These are phyloP conservation scores for Protobothrops flavoviridis DNA, from an alignment of 2,113 vertebrate genomes.

Conservation along the genomic window DNA sequence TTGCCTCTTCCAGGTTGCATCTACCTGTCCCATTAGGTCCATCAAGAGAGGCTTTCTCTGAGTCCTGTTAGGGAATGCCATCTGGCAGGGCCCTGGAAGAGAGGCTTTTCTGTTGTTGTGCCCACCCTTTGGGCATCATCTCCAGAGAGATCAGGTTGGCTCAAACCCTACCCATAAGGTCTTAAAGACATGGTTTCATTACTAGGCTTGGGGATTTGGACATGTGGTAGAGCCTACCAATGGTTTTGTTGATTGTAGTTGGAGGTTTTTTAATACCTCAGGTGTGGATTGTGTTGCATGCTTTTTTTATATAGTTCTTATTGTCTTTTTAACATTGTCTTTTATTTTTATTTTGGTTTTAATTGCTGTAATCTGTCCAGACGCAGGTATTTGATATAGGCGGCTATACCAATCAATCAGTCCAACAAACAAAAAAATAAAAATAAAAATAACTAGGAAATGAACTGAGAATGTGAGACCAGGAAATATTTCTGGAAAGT, in stretches of 20 bases:
- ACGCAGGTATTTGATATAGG: neutral
- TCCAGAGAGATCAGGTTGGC: neutral
- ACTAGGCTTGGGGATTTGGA: neutral
- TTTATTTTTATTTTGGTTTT: neutral
- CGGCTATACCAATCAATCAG: neutral
- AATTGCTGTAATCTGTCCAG: neutral
- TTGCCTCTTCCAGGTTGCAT: neutral
- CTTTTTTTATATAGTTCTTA: neutral
- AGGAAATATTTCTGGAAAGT: neutral
- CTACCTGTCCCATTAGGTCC: neutral
- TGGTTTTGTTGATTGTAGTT: neutral
- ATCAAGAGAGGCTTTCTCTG: neutral
- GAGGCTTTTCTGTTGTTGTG: neutral
- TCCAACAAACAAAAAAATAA: neutral
- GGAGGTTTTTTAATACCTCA: neutral
- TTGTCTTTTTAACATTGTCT: neutral
- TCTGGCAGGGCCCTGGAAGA: neutral
- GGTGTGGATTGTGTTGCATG: neutral
- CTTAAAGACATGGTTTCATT: neutral
- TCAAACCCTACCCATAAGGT: too few relatives aligned
- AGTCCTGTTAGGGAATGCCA: neutral
- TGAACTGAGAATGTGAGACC: neutral
- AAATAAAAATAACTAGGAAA: neutral
- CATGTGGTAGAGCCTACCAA: neutral
- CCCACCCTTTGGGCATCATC: neutral